Evolutionary conservation across 2,888 invertebrate genomes (phyloP), one percentile per base, ranked within the genome.

Genomic region (Ornithoptera priamus): DNA sequence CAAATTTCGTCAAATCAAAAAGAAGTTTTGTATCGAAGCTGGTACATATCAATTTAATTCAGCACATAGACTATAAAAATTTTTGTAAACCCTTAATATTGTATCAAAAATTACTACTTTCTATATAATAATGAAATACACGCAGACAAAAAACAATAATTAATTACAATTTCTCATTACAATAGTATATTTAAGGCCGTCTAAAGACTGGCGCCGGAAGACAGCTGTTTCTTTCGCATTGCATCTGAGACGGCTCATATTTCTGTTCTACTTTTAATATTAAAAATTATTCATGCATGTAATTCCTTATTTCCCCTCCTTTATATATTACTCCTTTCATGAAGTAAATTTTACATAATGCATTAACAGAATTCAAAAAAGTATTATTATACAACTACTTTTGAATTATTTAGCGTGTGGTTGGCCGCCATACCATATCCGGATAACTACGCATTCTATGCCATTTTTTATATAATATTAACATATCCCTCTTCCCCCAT

Each of bases 141-240:
- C 6, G 53, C 53, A n/a, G 53, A 53, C 53, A 53, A n/a, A 53
- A 53, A 6, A n/a, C 53, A n/a, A 53, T 18, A 53, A 53, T 53
- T 53, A 18, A 53, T 56, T 22, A 30, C 53, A 39, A 18, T 22
- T 65, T 22, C 56, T 42, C 22, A 58, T 58, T 39, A 36, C 17
- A 58, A 58, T 46, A 12, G 17, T 58, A 65, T 7, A 58, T 61
- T 61, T 24, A 42, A 42, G 56, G 20, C 30, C 30, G 20, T 64
- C 20, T 39, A 20, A 20, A 58, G 24, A 18, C 39, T 36, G 22
- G 58, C 46, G 57, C 24, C 58, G 24, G 20, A 6, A 65, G 42
- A 65, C 65, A 65, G 58, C 65, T 65, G 65, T 65, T 65, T 24
- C 58, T 20, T 39, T 20, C 18, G 58, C 58, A 58, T 59, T 59